Base-by-base conservation (phyloP, 92 coral and sea anemone genomes). In the Pocillopora meandrina region DNA sequence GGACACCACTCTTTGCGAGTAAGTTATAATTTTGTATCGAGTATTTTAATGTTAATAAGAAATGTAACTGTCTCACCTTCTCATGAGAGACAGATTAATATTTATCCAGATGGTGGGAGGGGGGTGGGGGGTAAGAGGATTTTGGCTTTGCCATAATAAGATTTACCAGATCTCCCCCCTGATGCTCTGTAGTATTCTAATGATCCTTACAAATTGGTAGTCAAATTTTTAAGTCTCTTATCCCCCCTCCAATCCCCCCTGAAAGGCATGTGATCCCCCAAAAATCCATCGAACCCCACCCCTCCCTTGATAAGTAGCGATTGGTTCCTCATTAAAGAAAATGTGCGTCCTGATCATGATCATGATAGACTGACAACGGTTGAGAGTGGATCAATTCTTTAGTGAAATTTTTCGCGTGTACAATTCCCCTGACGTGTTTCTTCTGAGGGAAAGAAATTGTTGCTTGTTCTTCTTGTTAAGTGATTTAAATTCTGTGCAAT, bases 1-100 rank as follows among this genome's bases (percentile, higher is more conserved):
- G 49, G 84, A 80, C 61, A 64, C 84, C 2, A 21, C 34, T 3
- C 74, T 80, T 56, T 80, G 84, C 84, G 12, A 9, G 84, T 80
- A 12, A 80, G 74, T 80, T 2, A 33, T 26, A 26, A 26, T 26
- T 26, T 26, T 26, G 31, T 26, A 26, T 26, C 31, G 31, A n/a
- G n/a, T 62, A 26, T 26, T 26, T 26, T 26, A 1, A 26, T 26
- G 31, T 26, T 26, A 26, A 26, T 26, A 26, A 26, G 31, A 26
- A 26, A 26, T 26, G 31, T 26, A 13, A 62, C 3, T 62, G 7
- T 16, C 18, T 23, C 26, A 16, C 7, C n/a, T 3, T 23, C 0
- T 10, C 19, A n/a, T 15, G 9, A 16, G 7, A 0, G 19, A 9
- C 2, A n/a, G n/a, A 0, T 15, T 15, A 17, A 5, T 16, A 26